phyloP scores from a whole-genome alignment of 2,888 invertebrate genomes.

The Opisthograptis luteolata region DNA sequence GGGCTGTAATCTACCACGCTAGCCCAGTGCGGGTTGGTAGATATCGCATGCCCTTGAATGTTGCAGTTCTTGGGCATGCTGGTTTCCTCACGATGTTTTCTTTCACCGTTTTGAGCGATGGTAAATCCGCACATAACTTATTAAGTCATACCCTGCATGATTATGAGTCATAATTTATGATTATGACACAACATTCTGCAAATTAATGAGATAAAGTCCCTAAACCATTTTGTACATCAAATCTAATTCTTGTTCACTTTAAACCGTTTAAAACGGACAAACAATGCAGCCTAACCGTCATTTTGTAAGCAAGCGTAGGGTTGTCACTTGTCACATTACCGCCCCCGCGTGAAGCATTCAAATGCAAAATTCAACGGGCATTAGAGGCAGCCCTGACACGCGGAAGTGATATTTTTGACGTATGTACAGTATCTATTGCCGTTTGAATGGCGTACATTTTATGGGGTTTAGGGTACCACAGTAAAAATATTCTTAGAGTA shows the following conservation, averaged over 20 bases:
- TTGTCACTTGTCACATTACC: constrained; percentile 81
- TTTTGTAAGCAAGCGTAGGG: constrained; percentile 55
- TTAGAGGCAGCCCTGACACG: constrained; percentile 73
- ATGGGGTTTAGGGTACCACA: constrained; percentile 19
- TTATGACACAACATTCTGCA: too few relatives aligned
- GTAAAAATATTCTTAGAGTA: constrained; percentile 13
- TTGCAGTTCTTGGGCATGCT: too few relatives aligned
- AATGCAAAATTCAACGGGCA: constrained; percentile 76
- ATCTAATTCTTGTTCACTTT: neutral
- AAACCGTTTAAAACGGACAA: constrained; percentile 8
- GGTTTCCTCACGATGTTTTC: too few relatives aligned
- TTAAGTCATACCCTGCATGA: too few relatives aligned
- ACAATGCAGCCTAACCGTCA: constrained; percentile 28
- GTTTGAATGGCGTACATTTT: constrained; percentile 31
- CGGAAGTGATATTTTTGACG: constrained; percentile 78
- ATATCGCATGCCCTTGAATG: too few relatives aligned
- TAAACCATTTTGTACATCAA: neutral
- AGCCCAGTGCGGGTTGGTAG: too few relatives aligned
- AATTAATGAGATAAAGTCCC: too few relatives aligned
- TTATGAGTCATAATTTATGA: too few relatives aligned
- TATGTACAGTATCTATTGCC: constrained; percentile 44
- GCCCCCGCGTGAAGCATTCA: constrained; percentile 64
- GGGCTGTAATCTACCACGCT: too few relatives aligned
- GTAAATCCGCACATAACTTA: too few relatives aligned
- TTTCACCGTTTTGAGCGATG: too few relatives aligned